Evolutionary conservation across 2,888 invertebrate genomes (phyloP), one percentile per base, ranked within the genome.

Genomic region (Emmelina monodactyla): DNA sequence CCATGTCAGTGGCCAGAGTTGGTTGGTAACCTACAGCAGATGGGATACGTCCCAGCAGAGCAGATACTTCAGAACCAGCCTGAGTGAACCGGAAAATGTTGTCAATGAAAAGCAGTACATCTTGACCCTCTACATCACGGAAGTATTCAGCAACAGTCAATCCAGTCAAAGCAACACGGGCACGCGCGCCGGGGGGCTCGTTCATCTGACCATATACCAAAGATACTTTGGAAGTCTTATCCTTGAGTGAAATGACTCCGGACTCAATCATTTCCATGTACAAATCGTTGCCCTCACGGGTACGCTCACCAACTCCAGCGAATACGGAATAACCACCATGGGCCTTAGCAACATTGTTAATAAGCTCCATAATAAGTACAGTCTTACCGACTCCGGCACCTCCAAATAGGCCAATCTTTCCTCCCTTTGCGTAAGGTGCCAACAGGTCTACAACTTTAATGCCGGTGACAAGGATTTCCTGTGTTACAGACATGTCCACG

Each of bases 171-270:
- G 94, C 95, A 31, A 97, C 96, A 63, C 96, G 89, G 51, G 94
- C 94, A 62, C 96, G 89, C 34, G 96, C 95, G 49, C 96, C 96
- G 38, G 96, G 96, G 29, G 96, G 96, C 79, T 97, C 96, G 67
- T 97, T 96, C 96, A 96, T 96, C 82, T 96, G 96, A 31, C 96
- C 96, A 56, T 94, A 97, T 45, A 96, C 95, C 39, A 96, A 85
- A 0, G 94, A 88, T 61, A 94, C 94, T 80, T 97, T 97, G 5
- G 95, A 96, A 16, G 88, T 87, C 62, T 92, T 90, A 62, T 93
- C 93, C 54, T 89, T 92, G 9, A 96, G 81, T 19, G 92, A 92
- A 62, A 96, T 95, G 47, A 96, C 96, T 56, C 93, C 93, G 35
- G 89, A 87, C 67, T 94, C 94, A 71, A 95, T 96, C 96, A 97